Conservation (phyloP, 2,113 vertebrate species). For the Casuarius casuarius region DNA sequence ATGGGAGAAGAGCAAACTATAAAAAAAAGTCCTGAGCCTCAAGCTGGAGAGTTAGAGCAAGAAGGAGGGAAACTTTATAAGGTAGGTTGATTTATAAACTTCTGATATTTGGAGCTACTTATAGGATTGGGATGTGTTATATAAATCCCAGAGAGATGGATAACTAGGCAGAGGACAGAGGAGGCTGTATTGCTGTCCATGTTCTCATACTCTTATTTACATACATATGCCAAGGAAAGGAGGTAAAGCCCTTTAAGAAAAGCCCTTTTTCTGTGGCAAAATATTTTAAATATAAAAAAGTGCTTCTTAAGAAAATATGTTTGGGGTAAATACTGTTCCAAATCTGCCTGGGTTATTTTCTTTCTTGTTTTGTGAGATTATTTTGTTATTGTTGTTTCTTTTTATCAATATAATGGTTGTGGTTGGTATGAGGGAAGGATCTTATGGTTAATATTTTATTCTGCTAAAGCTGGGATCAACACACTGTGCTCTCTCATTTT, state of each 20-base stretch:
- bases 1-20: background rate
- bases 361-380: conserved; percentile 3
- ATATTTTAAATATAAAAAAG: background rate
- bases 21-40: background rate
- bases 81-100: background rate
- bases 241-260: background rate
- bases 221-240: background rate
- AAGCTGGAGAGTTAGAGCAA: background rate
- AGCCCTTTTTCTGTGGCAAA: background rate
- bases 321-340: background rate
- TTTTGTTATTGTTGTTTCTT: background rate
- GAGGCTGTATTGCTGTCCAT: background rate
- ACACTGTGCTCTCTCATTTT: background rate
- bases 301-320: background rate
- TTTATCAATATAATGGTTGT: conserved; percentile 5
- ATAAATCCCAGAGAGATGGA: background rate
- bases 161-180: background rate
- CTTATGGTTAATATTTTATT: conserved; percentile 47
- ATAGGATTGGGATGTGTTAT: background rate
- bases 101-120: background rate
- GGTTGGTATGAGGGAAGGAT: conserved; percentile 6
- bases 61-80: background rate
- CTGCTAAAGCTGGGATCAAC: conserved; percentile 41
- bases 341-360: conserved; percentile 4
- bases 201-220: background rate